Percentiles rank a stretch among this genome's conserved stretches.
Conservation (phyloP, 2,888 invertebrate species). For the Amorpha juglandis region DNA sequence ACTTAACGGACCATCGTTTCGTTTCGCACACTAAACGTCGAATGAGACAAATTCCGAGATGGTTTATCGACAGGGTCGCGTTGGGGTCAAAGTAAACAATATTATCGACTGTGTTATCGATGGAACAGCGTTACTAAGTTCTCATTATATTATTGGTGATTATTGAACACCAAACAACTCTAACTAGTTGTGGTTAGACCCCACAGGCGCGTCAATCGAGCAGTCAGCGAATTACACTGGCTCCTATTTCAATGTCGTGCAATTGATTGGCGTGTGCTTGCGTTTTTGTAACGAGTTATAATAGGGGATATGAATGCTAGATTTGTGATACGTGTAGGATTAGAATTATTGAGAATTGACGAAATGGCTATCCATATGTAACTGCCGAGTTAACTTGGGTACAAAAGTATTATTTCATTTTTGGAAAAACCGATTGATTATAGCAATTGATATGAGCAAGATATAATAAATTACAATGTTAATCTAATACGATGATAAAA, state of each 20-base stretch:
- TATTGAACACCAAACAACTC: slow-evolving; percentile 12
- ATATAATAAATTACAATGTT: no score
- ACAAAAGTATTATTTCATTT: no score
- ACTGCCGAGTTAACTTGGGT: no score
- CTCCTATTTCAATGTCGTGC: slow-evolving; percentile 1
- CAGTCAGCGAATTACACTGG: slow-evolving; percentile 10
- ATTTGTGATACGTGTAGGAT: background rate
- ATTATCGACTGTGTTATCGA: slow-evolving; percentile 26
- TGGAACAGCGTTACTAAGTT: slow-evolving; percentile 18
- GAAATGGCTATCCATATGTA: background rate
- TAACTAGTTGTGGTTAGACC: no score
- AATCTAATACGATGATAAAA: no score
- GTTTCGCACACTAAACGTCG: slow-evolving; percentile 56
- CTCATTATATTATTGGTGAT: slow-evolving; percentile 20
- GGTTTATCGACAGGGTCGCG: slow-evolving; percentile 61
- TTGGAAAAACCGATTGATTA: no score
- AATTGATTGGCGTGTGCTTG: slow-evolving; percentile 9
- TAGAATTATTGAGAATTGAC: background rate
- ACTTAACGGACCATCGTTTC: slow-evolving; percentile 38
- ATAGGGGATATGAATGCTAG: slow-evolving; percentile 2
- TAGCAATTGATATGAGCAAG: no score
- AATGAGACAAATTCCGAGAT: slow-evolving; percentile 57
- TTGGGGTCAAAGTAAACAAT: slow-evolving; percentile 66
- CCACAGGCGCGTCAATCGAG: background rate
- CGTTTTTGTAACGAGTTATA: background rate